Conservation (phyloP, 2,113 vertebrate species). For the Mus musculus region GRCm39 chr6:40707001-40707500, state of each 20-base stretch:
- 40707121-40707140: background rate
- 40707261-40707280: background rate
- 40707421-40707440: conserved; percentile 88
- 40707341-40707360: conserved; percentile 93
- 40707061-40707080: background rate
- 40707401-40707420: fast-evolving
- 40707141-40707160: fast-evolving
- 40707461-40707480: conserved; percentile 80
- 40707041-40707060: background rate
- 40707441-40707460: background rate
- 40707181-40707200: background rate
- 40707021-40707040: background rate
- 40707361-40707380: conserved; percentile 83
- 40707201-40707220: background rate
- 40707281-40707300: conserved; percentile 91
- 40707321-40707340: conserved; percentile 96
- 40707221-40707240: background rate
- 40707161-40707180: background rate
- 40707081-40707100: background rate
- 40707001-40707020: background rate
- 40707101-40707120: background rate
- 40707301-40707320: conserved; percentile 90
- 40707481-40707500: background rate
- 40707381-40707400: background rate
- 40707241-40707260: conserved; percentile 65